Conservation (phyloP, 2,888 invertebrate genomes). For the Mesoligia furuncula region DNA sequence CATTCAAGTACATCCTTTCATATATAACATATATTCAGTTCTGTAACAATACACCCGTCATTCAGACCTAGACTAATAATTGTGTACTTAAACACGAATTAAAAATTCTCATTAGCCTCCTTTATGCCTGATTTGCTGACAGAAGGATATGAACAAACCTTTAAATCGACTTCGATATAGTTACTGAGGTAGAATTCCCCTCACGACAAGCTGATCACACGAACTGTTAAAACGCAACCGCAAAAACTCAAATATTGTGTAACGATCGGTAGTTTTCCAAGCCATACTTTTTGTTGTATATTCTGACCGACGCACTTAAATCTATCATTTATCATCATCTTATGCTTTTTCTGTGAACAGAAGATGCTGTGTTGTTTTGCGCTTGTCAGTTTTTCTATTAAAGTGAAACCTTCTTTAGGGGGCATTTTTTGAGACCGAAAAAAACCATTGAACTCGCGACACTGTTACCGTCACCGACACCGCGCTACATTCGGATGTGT, state of each 20-base stretch:
- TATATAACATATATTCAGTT: too few species aligned
- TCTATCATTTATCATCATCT: background rate
- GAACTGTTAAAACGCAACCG: conserved; percentile 11
- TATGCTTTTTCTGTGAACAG: too few species aligned
- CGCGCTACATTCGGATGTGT: too few species aligned
- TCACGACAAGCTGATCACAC: conserved; percentile 22
- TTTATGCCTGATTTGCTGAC: conserved; percentile 35
- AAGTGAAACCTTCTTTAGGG: too few species aligned
- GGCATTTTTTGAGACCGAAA: too few species aligned
- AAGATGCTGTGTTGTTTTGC: too few species aligned
- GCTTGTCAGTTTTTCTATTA: too few species aligned
- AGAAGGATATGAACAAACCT: conserved; percentile 41
- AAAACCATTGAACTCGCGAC: too few species aligned
- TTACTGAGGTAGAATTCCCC: conserved; percentile 37
- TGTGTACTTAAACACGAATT: background rate
- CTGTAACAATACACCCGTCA: too few species aligned
- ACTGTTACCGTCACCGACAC: too few species aligned
- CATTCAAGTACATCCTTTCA: too few species aligned
- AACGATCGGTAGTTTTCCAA: background rate
- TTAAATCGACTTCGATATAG: conserved; percentile 33
- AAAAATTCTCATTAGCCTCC: background rate
- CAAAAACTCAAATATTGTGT: background rate
- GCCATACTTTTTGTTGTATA: background rate
- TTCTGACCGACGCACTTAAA: background rate
- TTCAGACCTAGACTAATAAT: too few species aligned